Base-by-base conservation (phyloP, 1,140 invertebrate species). In the Subanguina moxae region DNA sequence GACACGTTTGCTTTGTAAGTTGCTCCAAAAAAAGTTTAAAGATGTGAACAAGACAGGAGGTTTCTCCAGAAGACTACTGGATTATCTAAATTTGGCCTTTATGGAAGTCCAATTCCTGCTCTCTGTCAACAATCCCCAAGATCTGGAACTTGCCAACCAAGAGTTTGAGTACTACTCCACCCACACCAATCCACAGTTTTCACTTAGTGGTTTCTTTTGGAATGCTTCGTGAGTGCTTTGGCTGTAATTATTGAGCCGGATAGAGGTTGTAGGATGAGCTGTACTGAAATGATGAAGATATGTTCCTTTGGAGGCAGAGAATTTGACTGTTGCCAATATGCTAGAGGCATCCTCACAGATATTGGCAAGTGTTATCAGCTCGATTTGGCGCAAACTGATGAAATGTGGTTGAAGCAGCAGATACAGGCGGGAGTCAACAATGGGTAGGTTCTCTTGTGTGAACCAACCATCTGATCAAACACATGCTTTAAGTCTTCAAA, bases 241-340 rank as follows among this genome's bases (percentile, higher is more conserved):
- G 19, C 21, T 61, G 9, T n/a, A 25, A n/a, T 1, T 25, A 42
- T 61, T 64, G 64, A 45, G 27, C 76, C 70, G 1, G 64, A 15
- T 52, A 21, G 17, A 15, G 23, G 15, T 38, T 52, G 3, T 52
- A 52, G 48, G 15, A 5, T 73, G 27, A 56, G 30, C 11, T 80
- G 78, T 65, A 43, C 69, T 19, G 78, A 80, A 46, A 75, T 72
- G 30, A 48, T 80, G 13, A 71, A 72, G 46, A 25, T 80, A 19
- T 80, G 78, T 43, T 70, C 75, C 19, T 80, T 82, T 56, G 79
- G 74, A 15, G 74, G 74, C 0, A 38, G 73, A 32, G 66, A 77
- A 19, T 80, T 80, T 65, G 61, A 79, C 38, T 80, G 78, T 57
- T 80, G 78, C 59, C 57, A 78, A 46, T 78, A 73, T 46, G 71